These are phyloP conservation scores for Opisthograptis luteolata DNA, from an alignment of 2,888 invertebrate genomes.

Conservation along the genomic window DNA sequence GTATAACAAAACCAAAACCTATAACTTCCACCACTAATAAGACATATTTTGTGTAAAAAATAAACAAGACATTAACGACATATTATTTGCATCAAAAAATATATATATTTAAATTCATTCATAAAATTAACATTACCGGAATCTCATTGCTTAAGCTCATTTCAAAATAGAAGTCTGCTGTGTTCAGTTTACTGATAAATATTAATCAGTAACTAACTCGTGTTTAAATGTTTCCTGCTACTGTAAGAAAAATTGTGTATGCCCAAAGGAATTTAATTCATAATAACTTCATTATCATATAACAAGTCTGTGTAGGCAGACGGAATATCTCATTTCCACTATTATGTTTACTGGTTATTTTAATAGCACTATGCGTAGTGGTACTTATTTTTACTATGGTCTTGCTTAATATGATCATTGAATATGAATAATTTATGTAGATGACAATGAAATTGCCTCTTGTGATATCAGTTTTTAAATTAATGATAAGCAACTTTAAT, in stretches of 20 bases:
- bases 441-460: constrained; percentile 25
- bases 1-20: constrained; percentile 11
- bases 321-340: constrained; percentile 33
- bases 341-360: constrained; percentile 41
- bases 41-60: constrained; percentile 14
- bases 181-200: constrained; percentile 61
- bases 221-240: constrained; percentile 76
- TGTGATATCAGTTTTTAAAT: constrained; percentile 9
- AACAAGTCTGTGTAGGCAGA: constrained; percentile 57
- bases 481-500: constrained; percentile 17
- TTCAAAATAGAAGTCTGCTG: constrained; percentile 37
- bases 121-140: constrained; percentile 53
- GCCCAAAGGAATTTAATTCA: constrained; percentile 65
- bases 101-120: constrained; percentile 48
- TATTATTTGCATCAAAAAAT: constrained; percentile 22
- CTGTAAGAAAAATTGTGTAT: constrained; percentile 66
- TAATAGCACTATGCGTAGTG: constrained; percentile 34
- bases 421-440: constrained; percentile 33
- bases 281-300: constrained; percentile 72
- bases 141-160: constrained; percentile 42
- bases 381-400: constrained; percentile 42
- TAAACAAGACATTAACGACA: constrained; percentile 16
- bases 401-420: constrained; percentile 30
- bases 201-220: constrained; percentile 74
- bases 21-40: constrained; percentile 19